Evolutionary conservation across 2,797 vertebrate species (phyloP), one percentile per base, ranked within the genome.

Genomic region (Ispidina lecontei): DNA sequence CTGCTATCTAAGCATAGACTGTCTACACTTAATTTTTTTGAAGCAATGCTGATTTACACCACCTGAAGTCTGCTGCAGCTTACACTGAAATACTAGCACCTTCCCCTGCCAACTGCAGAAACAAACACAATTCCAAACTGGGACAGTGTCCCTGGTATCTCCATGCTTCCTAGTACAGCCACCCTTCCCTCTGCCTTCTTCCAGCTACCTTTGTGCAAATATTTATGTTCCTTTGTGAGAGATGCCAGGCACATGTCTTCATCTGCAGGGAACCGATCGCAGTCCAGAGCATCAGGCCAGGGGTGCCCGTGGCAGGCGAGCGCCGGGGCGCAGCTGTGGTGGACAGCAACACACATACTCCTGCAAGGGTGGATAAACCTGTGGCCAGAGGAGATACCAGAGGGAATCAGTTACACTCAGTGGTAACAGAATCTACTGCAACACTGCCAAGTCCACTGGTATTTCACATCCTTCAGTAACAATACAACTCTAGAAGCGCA

Each of bases 301-400:
- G 93, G 37, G 11, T 98, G 98, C 7, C 98, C 98, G 6, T 98
- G 98, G 89, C 99, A 99, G 83, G 97, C 95, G 7, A 99, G 97
- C 35, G 98, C 97, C 0, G 98, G 98, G 39, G 98, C 97, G 7
- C 98, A 99, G 93, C 98, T 98, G 78, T 98, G 98, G 76, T 96
- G 98, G 55, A 99, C 98, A 2, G 98, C 98, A 78, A 94, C 73
- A 58, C 98, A 99, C 96, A 99, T 97, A 23, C 98, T 99, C n/a
- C 97, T 98, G 21, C 98, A 99, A 4, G 98, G 98, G 92, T 98
- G 98, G 95, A 99, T 98, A 55, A 99, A 99, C 84, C 98, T 98
- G 94, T 56, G 3, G 25, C 4, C 4, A 1, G n/a, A 68, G 60
- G 41, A 89, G 86, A 64, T 5, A 60, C 11, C 60, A 14, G 58